Evolutionary conservation across 2,888 invertebrate species (phyloP).

Genomic region (Kuschelorhynchus macadamiae): DNA sequence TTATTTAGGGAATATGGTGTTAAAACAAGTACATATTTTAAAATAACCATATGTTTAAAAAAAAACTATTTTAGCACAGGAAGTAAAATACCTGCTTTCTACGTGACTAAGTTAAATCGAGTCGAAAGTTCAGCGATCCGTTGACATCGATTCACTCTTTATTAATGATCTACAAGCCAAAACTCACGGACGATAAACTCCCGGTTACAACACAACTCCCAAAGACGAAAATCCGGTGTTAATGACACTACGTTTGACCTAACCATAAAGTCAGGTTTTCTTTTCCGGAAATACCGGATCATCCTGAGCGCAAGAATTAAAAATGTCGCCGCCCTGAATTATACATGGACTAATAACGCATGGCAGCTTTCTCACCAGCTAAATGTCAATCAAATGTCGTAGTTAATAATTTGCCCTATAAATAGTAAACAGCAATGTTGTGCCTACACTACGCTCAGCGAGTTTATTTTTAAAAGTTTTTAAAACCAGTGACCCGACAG

Average conservation of each 20-base stretch:
- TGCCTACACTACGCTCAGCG: constrained; percentile 5
- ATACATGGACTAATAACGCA: constrained; percentile 48
- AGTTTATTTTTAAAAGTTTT: constrained; percentile 25
- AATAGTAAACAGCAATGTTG: constrained; percentile 48
- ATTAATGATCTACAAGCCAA: too few relatives aligned
- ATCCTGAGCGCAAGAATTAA: constrained; percentile 25
- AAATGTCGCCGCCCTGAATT: constrained; percentile 40
- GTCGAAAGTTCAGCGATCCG: too few relatives aligned
- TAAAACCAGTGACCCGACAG: constrained; percentile 17
- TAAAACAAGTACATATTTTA: too few relatives aligned
- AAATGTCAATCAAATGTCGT: constrained; percentile 57
- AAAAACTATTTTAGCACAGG: too few relatives aligned
- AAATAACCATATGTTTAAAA: too few relatives aligned
- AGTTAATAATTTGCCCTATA: constrained; percentile 53
- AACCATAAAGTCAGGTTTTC: constrained; percentile 17
- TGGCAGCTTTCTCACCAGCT: constrained; percentile 41
- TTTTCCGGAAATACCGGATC: background rate
- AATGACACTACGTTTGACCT: constrained; percentile 33
- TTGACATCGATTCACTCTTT: too few relatives aligned
- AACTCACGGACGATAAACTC: too few relatives aligned
- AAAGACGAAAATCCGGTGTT: too few relatives aligned
- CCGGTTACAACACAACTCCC: too few relatives aligned
- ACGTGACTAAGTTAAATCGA: too few relatives aligned
- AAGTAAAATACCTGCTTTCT: too few relatives aligned
- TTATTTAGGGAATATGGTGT: too few relatives aligned